Base-by-base conservation (phyloP, 1,140 invertebrate species). In the Diabrotica virgifera region DNA sequence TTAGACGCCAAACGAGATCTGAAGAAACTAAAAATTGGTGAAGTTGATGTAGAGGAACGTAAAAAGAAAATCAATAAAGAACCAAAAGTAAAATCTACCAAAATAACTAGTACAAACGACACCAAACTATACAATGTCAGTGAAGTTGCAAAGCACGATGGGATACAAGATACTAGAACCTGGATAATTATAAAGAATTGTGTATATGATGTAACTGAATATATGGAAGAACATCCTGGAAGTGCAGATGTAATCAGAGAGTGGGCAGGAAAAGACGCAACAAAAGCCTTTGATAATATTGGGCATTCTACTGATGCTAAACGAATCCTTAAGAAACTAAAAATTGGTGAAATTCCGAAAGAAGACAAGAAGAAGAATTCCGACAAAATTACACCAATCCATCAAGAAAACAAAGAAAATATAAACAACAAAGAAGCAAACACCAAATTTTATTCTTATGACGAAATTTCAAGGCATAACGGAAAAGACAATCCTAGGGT, bases 161-260 rank as follows among this genome's bases (percentile, higher is more conserved):
- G 87, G 6, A 78, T 77, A 56, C 75, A 82, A 13, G 82, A 81
- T 10, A 63, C 77, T 0, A 78, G 78, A 8, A 67, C 81, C 0
- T 90, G 88, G 88, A 76, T 89, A 6, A 79, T 89, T n/a, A 79
- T 87, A 65, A 83, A 85, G 64, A 84, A 87, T 63, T 75, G 71
- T 35, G 84, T 90, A 4, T 89, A 89, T 72, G 87, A 90, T 77
- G 82, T 89, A 52, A 88, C 86, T 6, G 77, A 80, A n/a, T 89
- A 86, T 67, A 64, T 86, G 0, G 66, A 81, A 6, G 76, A 86
- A 86, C 89, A 90, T 80, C 89, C 89, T 0, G 88, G 86, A 6
- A 88, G 88, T 5, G 63, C 63, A 0, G 86, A 89, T 14, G 71
- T 85, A 5, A 78, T 90, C 10, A 64, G 79, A 6, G 87, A 88